These are phyloP conservation scores for Sisor rabdophorus DNA, from an alignment of 2,113 vertebrate genomes.

Conservation along the genomic window DNA sequence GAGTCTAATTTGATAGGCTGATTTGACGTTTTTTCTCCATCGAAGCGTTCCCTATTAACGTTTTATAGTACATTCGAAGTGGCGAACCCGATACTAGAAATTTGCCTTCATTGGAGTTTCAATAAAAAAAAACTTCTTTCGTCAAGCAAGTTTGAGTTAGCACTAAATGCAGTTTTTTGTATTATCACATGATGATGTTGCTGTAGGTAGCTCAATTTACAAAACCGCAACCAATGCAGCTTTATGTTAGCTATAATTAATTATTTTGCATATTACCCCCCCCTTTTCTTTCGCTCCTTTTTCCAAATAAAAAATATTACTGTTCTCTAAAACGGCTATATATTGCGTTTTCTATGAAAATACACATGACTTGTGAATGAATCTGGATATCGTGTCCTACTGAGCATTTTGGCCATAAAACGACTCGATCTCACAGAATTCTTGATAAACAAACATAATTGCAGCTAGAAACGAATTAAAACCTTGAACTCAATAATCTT, in stretches of 20 bases:
- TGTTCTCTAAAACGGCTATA: background rate
- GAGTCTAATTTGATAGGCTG: no score
- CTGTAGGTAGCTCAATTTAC: conserved; percentile 14
- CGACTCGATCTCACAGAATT: background rate
- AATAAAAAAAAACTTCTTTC: conserved; percentile 19
- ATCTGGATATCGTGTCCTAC: background rate
- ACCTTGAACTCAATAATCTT: background rate
- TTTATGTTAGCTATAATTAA: conserved; percentile 16
- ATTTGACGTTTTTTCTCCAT: background rate
- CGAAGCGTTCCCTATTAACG: background rate
- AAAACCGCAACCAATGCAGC: background rate
- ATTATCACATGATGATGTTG: conserved; percentile 8
- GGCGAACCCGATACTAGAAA: conserved; percentile 24
- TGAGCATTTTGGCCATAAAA: background rate
- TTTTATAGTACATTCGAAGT: background rate
- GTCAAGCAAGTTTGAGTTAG: conserved; percentile 29
- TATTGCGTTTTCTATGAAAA: background rate
- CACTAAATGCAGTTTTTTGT: conserved; percentile 26
- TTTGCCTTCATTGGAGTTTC: conserved; percentile 33
- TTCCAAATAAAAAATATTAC: background rate
- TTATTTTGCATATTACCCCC: background rate
- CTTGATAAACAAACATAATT: background rate
- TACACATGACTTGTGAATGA: no score
- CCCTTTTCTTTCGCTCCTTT: background rate
- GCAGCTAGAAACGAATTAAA: background rate